Conservation (phyloP, 1,140 invertebrate species). For the Sitophilus oryzae region DNA sequence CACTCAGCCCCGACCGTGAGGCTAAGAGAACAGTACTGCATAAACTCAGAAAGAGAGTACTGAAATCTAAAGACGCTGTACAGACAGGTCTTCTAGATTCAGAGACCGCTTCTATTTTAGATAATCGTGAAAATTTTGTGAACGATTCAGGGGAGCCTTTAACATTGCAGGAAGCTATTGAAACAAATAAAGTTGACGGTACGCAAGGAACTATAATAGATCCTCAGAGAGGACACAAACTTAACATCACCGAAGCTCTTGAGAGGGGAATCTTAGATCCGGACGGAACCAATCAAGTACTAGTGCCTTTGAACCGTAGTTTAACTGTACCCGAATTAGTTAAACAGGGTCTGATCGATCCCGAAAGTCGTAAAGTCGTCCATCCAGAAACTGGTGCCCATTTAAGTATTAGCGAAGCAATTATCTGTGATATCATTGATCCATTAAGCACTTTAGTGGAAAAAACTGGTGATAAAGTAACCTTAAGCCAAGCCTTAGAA, state of each 20-base stretch:
- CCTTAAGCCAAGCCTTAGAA: constrained; percentile 73
- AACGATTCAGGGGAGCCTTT: constrained; percentile 56
- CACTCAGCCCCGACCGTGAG: constrained; percentile 52
- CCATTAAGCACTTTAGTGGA: constrained; percentile 60
- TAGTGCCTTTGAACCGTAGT: constrained; percentile 75
- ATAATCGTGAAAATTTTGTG: constrained; percentile 51
- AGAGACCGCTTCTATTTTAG: constrained; percentile 64
- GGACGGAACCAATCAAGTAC: constrained; percentile 64
- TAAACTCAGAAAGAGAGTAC: constrained; percentile 67
- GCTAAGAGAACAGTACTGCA: constrained; percentile 67
- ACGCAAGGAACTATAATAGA: constrained; percentile 74
- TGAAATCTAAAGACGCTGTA: constrained; percentile 65
- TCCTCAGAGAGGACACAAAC: constrained; percentile 67
- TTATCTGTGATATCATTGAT: constrained; percentile 81
- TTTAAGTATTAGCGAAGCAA: constrained; percentile 72
- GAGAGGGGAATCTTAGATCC: constrained; percentile 77
- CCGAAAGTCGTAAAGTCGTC: constrained; percentile 71
- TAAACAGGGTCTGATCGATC: constrained; percentile 76
- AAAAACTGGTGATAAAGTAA: constrained; percentile 57
- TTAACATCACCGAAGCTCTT: constrained; percentile 80
- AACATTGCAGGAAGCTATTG: constrained; percentile 69
- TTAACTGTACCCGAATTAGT: constrained; percentile 76
- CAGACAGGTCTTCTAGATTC: constrained; percentile 69
- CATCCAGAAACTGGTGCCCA: constrained; percentile 81
- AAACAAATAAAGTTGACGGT: constrained; percentile 67